Evolutionary conservation across 2,113 vertebrate genomes (phyloP).

Genomic region (Chaetura pelagica): DNA sequence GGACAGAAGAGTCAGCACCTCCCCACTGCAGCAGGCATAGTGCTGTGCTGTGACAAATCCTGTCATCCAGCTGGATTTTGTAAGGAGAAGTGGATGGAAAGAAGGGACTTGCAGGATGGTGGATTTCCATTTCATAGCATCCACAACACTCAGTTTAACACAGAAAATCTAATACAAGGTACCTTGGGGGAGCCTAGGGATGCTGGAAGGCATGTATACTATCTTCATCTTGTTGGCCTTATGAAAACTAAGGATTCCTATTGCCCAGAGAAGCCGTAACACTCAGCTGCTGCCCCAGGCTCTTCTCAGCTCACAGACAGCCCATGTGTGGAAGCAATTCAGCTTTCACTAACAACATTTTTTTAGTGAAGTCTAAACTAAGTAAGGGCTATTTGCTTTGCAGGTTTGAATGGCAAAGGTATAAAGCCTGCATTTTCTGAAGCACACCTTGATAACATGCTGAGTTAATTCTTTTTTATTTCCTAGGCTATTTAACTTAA

Average conservation of each 20-base stretch:
- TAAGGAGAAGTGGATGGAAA: not conserved
- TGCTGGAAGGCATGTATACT: not conserved
- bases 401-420: not conserved
- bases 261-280: not conserved
- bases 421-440: not conserved
- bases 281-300: not conserved
- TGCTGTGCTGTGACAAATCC: fast-evolving
- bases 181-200: not conserved
- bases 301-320: not conserved
- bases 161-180: not conserved
- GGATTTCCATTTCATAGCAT: not conserved
- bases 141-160: not conserved
- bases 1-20: not conserved
- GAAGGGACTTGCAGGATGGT: not conserved
- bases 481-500: not conserved
- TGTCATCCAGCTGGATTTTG: not conserved
- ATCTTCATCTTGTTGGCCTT: not conserved
- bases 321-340: not conserved
- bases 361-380: not conserved
- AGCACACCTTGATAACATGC: not conserved
- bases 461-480: not conserved
- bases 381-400: not conserved
- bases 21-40: not conserved
- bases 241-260: not conserved
- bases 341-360: not conserved